Evolutionary conservation across 2,113 vertebrate species (phyloP).

Genomic region (Alexandromys fortis): DNA sequence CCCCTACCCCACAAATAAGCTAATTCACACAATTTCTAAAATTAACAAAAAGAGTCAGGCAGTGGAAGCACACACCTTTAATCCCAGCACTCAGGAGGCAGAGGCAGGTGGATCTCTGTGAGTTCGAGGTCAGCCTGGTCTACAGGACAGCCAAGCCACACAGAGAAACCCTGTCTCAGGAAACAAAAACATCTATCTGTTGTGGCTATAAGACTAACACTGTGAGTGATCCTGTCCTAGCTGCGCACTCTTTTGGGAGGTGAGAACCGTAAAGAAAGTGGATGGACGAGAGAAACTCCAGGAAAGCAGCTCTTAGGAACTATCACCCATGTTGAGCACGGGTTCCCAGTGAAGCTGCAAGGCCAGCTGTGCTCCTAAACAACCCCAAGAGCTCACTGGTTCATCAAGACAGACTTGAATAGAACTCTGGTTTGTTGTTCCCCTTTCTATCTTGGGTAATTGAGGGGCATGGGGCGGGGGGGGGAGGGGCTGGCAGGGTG

Average conservation of each 20-base stretch:
- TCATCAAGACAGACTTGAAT: not conserved
- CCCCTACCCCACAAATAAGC: not conserved
- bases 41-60: not conserved
- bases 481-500: too few relatives aligned
- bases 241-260: too few relatives aligned
- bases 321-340: not conserved
- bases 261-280: too few relatives aligned
- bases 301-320: not conserved
- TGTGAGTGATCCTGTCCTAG: not conserved
- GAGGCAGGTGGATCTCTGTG: not conserved
- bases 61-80: not conserved
- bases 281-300: not conserved
- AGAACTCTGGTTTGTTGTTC: not conserved
- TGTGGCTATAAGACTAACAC: not conserved
- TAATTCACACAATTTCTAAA: not conserved
- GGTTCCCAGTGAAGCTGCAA: not conserved
- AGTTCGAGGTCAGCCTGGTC: not conserved
- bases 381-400: not conserved
- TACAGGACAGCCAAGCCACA: not conserved
- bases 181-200: too few relatives aligned
- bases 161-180: too few relatives aligned
- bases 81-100: not conserved
- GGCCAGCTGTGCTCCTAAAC: not conserved
- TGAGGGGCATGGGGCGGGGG: not conserved
- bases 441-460: not conserved